Evolutionary conservation across 2,797 vertebrate species (phyloP).

Genomic region (Limosa lapponica): DNA sequence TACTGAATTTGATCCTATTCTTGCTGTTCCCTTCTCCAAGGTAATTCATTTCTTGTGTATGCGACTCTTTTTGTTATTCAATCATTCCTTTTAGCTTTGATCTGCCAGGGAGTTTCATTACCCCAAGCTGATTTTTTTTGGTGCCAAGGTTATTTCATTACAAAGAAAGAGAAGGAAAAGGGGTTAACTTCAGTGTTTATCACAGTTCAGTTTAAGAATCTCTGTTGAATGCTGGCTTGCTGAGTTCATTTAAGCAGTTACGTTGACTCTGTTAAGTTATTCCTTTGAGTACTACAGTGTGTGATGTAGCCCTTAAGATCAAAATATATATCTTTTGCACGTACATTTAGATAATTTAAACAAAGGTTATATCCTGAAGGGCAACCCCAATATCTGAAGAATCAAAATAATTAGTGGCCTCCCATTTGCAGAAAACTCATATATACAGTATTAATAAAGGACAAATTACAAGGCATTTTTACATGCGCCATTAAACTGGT

Average conservation of each 20-base stretch:
- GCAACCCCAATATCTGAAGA: neutral
- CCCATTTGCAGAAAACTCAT: neutral
- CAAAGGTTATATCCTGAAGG: constrained; percentile 11
- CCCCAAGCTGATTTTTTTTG: neutral
- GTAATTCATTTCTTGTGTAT: rapidly evolving
- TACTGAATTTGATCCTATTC: neutral
- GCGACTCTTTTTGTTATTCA: neutral
- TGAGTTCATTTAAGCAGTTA: neutral
- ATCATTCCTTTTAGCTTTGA: neutral
- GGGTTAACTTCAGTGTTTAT: neutral
- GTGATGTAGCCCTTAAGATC: neutral
- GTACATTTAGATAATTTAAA: neutral
- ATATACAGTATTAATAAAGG: constrained; percentile 58
- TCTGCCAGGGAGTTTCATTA: neutral
- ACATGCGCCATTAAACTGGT: constrained; percentile 59
- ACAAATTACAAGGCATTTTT: constrained; percentile 66
- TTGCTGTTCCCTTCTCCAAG: neutral
- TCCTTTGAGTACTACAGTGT: neutral
- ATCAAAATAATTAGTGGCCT: constrained; percentile 19
- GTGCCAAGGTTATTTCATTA: neutral
- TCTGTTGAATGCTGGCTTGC: neutral
- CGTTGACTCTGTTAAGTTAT: neutral
- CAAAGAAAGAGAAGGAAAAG: neutral
- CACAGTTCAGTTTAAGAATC: neutral
- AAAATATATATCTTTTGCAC: neutral